Evolutionary conservation across 2,797 vertebrate genomes (phyloP).

Genomic region (Sardinella longiceps): DNA sequence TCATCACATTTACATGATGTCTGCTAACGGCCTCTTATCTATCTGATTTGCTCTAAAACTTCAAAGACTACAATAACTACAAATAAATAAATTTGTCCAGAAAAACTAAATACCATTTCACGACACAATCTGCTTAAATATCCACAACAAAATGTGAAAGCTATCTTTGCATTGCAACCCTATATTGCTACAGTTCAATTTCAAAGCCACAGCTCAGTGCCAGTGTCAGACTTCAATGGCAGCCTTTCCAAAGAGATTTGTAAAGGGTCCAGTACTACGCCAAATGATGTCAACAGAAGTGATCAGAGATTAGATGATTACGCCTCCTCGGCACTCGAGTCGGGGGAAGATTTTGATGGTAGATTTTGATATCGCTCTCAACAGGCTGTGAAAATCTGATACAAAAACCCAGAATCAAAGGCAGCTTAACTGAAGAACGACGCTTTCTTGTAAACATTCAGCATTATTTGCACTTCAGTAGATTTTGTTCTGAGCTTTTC

Average conservation of each 20-base stretch:
- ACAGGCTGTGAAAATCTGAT: neutral
- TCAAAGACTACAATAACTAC: neutral
- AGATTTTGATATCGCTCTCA: neutral
- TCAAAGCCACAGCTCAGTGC: neutral
- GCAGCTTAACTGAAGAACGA: neutral
- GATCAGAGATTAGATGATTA: neutral
- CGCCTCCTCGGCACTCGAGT: neutral
- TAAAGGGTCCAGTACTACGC: neutral
- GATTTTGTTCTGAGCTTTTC: neutral
- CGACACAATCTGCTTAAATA: neutral
- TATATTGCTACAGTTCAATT: neutral
- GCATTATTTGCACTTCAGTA: neutral
- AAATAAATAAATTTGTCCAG: neutral
- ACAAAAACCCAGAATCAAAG: neutral
- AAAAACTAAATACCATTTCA: neutral
- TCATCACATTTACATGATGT: too few species aligned
- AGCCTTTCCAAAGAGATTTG: neutral
- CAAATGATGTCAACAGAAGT: neutral
- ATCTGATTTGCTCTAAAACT: too few species aligned
- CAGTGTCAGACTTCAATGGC: neutral
- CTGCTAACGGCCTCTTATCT: too few species aligned
- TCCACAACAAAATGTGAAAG: too few species aligned
- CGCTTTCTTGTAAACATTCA: neutral
- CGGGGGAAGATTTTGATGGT: neutral
- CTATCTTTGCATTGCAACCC: neutral